A percentile compares a stretch with the other conserved stretches of the same genome.
phyloP scores from a whole-genome alignment of 2,888 invertebrate species.

The Ormyrus pomaceus region DNA sequence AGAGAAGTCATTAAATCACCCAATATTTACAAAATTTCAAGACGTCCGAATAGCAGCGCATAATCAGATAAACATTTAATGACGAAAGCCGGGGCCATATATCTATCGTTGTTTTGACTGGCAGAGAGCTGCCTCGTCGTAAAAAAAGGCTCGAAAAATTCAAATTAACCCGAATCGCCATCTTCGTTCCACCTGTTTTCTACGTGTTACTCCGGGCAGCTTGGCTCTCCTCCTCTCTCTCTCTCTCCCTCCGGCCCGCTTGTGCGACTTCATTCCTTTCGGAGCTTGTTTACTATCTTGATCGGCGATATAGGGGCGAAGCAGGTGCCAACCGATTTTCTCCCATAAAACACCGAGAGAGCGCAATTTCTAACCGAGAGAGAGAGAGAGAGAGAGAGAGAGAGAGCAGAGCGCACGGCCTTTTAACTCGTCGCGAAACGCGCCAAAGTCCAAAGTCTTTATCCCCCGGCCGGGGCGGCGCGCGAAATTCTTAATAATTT shows the following conservation, averaged over 20 bases:
- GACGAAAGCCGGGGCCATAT: not conserved
- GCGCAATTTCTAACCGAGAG: conserved; percentile 24
- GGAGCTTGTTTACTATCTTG: conserved; percentile 51
- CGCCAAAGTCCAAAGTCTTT: conserved; percentile 25
- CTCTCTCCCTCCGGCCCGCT: not conserved
- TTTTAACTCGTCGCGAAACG: not conserved
- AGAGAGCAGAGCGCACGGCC: not conserved
- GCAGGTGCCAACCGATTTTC: conserved; percentile 55
- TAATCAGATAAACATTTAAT: conserved; percentile 23
- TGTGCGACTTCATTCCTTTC: conserved; percentile 18
- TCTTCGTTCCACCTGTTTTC: conserved; percentile 46
- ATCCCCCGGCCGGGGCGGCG: conserved; percentile 3
- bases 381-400: not conserved
- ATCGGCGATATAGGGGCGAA: conserved; percentile 54
- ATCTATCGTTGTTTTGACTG: conserved; percentile 25
- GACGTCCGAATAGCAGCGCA: too few species aligned
- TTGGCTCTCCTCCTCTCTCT: too few species aligned
- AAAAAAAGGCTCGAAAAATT: conserved; percentile 29
- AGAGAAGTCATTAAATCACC: too few species aligned
- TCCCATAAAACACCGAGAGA: conserved; percentile 19
- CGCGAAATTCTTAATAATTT: conserved; percentile 56
- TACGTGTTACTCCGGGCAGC: not conserved
- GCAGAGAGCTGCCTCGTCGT: conserved; percentile 1
- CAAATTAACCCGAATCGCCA: conserved; percentile 23
- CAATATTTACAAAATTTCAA: too few species aligned